Percentiles rank a stretch among this genome's conserved stretches.
Evolutionary conservation across 2,113 vertebrate species (phyloP).

Genomic region (Larimichthys crocea): DNA sequence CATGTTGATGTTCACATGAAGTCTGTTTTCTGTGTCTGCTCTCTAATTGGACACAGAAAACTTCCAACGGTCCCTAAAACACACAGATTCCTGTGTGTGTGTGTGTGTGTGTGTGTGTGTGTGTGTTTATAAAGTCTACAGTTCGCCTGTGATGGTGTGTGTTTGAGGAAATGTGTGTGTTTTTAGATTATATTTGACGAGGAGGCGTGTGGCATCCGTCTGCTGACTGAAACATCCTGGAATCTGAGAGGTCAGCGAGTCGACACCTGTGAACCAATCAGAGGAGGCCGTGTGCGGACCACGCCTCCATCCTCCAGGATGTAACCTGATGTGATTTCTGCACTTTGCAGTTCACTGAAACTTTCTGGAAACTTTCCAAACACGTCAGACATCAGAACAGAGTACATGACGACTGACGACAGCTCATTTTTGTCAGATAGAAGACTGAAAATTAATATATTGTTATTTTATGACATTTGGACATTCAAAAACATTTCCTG

Average conservation of each 20-base stretch:
- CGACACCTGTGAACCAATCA: constrained; percentile 12
- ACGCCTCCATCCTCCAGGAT: not conserved
- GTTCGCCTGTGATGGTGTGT: too few relatives aligned
- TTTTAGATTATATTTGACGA: constrained; percentile 45
- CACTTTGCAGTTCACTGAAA: not conserved
- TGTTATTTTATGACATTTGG: too few relatives aligned
- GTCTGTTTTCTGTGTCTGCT: not conserved
- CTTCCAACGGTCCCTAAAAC: too few relatives aligned
- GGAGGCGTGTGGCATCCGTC: constrained; percentile 48
- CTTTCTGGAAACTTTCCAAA: not conserved
- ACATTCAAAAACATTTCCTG: too few relatives aligned
- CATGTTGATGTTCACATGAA: too few relatives aligned
- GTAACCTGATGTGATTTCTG: not conserved
- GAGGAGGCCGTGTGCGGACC: not conserved
- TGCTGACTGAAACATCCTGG: constrained; percentile 68
- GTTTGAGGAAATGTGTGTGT: constrained; percentile 10
- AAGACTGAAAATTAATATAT: too few relatives aligned
- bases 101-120: not conserved
- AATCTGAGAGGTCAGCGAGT: not conserved
- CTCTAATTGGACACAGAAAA: too few relatives aligned
- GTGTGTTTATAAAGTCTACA: not conserved
- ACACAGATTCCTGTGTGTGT: not conserved
- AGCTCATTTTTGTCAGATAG: too few relatives aligned
- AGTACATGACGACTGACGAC: not conserved
- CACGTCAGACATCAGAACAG: not conserved